Evolutionary conservation across 2,113 vertebrate genomes (phyloP).

Genomic region (Nettapus auritus): DNA sequence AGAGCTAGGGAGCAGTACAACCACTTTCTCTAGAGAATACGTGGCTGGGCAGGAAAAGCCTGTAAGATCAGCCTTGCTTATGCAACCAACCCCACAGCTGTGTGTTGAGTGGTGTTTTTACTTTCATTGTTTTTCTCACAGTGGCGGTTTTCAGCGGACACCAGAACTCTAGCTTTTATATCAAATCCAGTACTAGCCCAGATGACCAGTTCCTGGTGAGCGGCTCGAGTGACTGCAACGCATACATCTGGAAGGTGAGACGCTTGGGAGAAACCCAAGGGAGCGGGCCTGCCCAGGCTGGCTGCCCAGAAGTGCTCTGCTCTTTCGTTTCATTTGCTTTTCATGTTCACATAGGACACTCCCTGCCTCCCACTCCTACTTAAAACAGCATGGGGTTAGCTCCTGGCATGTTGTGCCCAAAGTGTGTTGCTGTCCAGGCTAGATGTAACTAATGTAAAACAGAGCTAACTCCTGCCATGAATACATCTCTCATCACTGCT

Average conservation of each 20-base stretch:
- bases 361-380: background rate
- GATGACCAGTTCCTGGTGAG: conserved; percentile 94
- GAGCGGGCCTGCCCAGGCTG: background rate
- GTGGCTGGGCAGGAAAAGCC: conserved; percentile 42
- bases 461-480: conserved; percentile 34
- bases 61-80: conserved; percentile 37
- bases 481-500: background rate
- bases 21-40: conserved; percentile 17
- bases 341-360: background rate
- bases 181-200: conserved; percentile 93
- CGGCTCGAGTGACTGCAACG: conserved; percentile 90
- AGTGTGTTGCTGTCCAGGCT: conserved; percentile 10
- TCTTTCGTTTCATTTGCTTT: background rate
- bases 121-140: conserved; percentile 54
- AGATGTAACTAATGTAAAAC: conserved; percentile 23
- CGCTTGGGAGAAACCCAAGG: background rate
- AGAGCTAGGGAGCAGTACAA: conserved; percentile 6
- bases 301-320: background rate
- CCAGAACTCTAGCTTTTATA: conserved; percentile 94
- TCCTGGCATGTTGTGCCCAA: background rate
- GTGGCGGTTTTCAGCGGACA: conserved; percentile 90
- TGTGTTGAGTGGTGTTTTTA: background rate
- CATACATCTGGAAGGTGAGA: conserved; percentile 95
- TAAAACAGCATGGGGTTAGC: background rate
- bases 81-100: background rate